Percentiles rank a stretch among this genome's conserved stretches.
Conservation (phyloP, 2,113 vertebrate species). For the Psettodes erumei region DNA sequence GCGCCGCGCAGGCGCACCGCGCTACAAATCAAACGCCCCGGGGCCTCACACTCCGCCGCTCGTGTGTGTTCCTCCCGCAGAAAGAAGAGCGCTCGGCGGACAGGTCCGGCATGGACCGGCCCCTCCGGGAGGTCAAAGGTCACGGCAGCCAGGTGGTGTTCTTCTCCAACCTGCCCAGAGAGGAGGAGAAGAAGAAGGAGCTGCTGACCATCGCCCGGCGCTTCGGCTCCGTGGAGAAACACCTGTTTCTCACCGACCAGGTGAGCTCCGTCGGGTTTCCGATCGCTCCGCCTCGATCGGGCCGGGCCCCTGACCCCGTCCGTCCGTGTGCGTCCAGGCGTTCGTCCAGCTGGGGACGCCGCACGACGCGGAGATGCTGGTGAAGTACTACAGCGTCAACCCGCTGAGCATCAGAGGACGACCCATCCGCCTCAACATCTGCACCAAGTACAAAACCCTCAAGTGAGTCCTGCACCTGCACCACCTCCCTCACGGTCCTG, state of each 20-base stretch:
- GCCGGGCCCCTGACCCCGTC: not conserved
- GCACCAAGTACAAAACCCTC: slow-evolving; percentile 84
- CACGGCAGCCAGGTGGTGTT: slow-evolving; percentile 80
- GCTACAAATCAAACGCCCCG: too few relatives aligned
- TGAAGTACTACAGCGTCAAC: slow-evolving; percentile 92
- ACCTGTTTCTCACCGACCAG: slow-evolving; percentile 81
- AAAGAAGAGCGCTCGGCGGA: slow-evolving; percentile 55
- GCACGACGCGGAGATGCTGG: slow-evolving; percentile 93
- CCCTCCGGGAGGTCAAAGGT: slow-evolving; percentile 47
- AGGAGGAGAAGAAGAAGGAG: slow-evolving; percentile 80
- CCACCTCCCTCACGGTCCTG: too few relatives aligned
- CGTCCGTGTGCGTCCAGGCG: slow-evolving; percentile 77
- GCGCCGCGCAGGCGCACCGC: not conserved
- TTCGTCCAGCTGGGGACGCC: slow-evolving; percentile 93
- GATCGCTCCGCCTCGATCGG: too few relatives aligned
- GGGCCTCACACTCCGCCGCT: fast-evolving
- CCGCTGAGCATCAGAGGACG: slow-evolving; percentile 79
- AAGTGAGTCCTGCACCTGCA: too few relatives aligned
- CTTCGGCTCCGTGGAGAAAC: slow-evolving; percentile 83
- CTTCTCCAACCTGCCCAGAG: slow-evolving; percentile 82
- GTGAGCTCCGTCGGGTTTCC: slow-evolving; percentile 53
- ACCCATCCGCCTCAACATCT: slow-evolving; percentile 81
- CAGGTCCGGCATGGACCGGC: slow-evolving; percentile 21
- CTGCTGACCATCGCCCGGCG: slow-evolving; percentile 79
- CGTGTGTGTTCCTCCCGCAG: slow-evolving; percentile 37